phyloP scores from a whole-genome alignment of 2,888 invertebrate genomes.

The Aphrophora alni region DNA sequence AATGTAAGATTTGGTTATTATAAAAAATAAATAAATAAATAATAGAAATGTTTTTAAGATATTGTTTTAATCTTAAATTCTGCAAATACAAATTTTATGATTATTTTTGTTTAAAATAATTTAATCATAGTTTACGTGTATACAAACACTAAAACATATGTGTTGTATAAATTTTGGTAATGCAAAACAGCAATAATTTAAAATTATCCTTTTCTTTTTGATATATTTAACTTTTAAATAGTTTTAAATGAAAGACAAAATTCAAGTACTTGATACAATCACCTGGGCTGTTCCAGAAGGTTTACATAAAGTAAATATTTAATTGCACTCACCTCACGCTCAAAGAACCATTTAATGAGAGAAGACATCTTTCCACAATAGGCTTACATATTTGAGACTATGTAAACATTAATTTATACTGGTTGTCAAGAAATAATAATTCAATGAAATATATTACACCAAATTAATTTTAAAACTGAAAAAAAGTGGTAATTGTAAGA shows the following conservation, averaged over 20 bases:
- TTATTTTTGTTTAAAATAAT: not conserved
- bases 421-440: too few species aligned
- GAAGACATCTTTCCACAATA: not conserved
- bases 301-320: not conserved
- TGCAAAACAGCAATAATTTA: slow-evolving; percentile 6
- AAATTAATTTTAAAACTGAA: too few species aligned
- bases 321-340: not conserved
- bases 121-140: too few species aligned
- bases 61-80: not conserved
- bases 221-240: not conserved
- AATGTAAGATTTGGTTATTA: too few species aligned
- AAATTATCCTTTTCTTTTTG: not conserved
- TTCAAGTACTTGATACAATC: not conserved
- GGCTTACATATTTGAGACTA: not conserved
- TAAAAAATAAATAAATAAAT: too few species aligned
- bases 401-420: too few species aligned
- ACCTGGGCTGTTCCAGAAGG: slow-evolving; percentile 2
- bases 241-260: not conserved
- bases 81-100: not conserved
- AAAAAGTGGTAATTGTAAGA: too few species aligned
- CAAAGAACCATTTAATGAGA: not conserved
- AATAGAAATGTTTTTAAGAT: not conserved
- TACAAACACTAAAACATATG: too few species aligned
- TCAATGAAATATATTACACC: too few species aligned
- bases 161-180: not conserved